Evolutionary conservation across 2,888 invertebrate genomes (phyloP), one percentile per base, ranked within the genome.

Genomic region (Linnaemya vulpina): DNA sequence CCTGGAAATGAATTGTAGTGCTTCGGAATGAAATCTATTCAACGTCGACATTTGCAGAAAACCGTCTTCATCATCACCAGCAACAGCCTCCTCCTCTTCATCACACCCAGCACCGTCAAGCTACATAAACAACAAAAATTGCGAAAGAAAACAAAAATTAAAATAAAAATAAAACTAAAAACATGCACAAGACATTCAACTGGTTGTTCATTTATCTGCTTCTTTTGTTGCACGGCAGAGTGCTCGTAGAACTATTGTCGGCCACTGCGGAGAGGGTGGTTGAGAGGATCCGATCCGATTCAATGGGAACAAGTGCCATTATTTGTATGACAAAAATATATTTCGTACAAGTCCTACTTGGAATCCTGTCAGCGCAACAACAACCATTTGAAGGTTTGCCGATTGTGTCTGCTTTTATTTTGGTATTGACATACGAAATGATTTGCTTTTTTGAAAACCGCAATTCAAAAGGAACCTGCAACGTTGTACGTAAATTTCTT

Each of bases 131-230:
- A 65, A 13, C 17, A 65, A 70, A 43, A 9, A 38, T 38, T 68
- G 35, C 30, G 30, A 5, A 30, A 60, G 17, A 49, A 58, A n/a
- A 35, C 46, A 40, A 40, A 40, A 60, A 58, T 7, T 25, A 35
- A 9, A 35, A 35, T 4, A 35, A 35, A 9, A 35, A 35, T 7
- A 38, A 38, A 38, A 38, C 17, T n/a, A n/a, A n/a, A n/a, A 55
- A 60, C 20, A 60, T 22, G 13, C 40, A 40, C 17, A 58, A 65
- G 58, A 65, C 51, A 65, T 76, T 71, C 62, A 58, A n/a, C 49
- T 40, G 46, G 65, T 58, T 76, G 82, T 82, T n/a, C 76, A 77
- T 60, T 82, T 82, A 9, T 17, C 65, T 58, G 82, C 60, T 82
- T 65, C 43, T 51, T 62, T 76, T 82, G 70, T 65, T 63, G 9